Base-by-base conservation (phyloP, 2,888 invertebrate genomes). In the Eristalinus aeneus region DNA sequence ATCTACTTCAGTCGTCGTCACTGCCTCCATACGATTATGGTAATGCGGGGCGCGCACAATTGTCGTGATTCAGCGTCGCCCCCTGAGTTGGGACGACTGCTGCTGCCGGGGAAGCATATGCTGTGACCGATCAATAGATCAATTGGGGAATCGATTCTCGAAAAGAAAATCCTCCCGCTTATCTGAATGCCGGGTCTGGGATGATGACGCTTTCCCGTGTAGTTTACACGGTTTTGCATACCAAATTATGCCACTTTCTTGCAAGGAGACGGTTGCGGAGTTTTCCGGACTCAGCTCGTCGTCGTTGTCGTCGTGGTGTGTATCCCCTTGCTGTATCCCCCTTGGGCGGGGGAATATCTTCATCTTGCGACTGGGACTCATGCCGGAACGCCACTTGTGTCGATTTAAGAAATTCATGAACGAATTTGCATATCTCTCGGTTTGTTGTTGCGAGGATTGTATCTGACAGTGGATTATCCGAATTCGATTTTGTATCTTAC, bases 51-150 rank as follows among this genome's bases (percentile, higher is more conserved):
- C 84, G 84, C 80, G 84, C 80, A 85, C 88, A 81, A 87, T 84
- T 88, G 88, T 88, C 88, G 88, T 88, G 88, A 88, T 88, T 87
- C 81, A 85, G 68, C 81, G 87, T 88, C 87, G 84, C 68, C 81
- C 76, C 64, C 16, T 12, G 23, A 56, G 11, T 12, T 22, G 46
- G 46, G n/a, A 27, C 27, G 46, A 16, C 16, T 46, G 46, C 46
- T 46, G 16, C 46, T 46, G n/a, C 27, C 27, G 27, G 27, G 69
- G 77, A 73, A 68, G 68, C 71, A 65, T 69, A 68, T 73, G 77
- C 73, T 60, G 46, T 72, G 63, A 65, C 80, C 72, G 84, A 85
- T 85, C 85, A 80, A 85, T 85, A 85, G 85, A 85, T 85, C 85
- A 85, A 85, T 76, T 85, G 39, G 76, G 78, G 68, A 80, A 46